A percentile compares a stretch with the other conserved stretches of the same genome.
Evolutionary conservation across 2,113 vertebrate genomes (phyloP).

Genomic region (Elachura formosa): DNA sequence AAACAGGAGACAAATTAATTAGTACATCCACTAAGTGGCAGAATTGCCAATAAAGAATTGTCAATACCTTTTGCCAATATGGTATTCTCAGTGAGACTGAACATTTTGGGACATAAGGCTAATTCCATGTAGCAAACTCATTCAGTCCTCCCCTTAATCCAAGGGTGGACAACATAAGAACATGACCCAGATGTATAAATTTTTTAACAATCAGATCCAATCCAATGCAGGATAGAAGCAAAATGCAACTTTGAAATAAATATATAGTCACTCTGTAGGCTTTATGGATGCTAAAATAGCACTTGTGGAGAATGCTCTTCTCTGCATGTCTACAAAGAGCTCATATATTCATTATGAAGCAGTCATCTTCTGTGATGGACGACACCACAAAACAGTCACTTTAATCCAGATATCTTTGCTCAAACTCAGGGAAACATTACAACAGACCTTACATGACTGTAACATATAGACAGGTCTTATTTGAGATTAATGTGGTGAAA

Average conservation of each 20-base stretch:
- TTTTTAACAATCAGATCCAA: neutral
- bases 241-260: neutral
- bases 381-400: neutral
- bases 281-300: neutral
- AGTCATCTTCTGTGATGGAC: neutral
- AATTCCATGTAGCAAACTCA: neutral
- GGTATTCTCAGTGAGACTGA: neutral
- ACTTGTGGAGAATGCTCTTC: neutral
- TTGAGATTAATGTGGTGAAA: neutral
- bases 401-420: neutral
- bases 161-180: neutral
- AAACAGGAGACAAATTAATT: neutral
- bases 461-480: neutral
- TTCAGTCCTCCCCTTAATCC: neutral
- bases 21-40: neutral
- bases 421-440: neutral
- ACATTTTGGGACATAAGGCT: neutral
- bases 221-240: neutral
- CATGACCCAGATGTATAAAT: neutral
- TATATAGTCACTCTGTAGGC: neutral
- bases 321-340: accelerated
- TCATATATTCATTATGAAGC: neutral
- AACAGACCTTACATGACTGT: neutral
- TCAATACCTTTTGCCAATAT: too few relatives aligned
- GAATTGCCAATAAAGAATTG: neutral